Base-by-base conservation (phyloP, 2,797 vertebrate species). In the Leuciscus waleckii region DNA sequence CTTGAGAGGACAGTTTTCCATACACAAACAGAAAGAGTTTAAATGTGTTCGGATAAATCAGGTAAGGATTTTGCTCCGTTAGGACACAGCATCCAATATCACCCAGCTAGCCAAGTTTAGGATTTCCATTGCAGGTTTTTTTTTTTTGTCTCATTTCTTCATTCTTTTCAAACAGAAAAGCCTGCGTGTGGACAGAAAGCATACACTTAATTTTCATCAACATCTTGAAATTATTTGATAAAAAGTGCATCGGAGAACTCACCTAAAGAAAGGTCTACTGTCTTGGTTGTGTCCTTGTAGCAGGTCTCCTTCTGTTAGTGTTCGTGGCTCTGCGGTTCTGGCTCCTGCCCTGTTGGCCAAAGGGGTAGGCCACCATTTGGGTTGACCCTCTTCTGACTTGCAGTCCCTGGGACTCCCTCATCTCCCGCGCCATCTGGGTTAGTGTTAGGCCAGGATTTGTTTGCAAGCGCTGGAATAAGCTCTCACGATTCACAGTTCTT, bases 391-490 rank as follows among this genome's bases (percentile, higher is more conserved):
- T 92, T 86, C 93, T 94, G 80, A 92, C 92, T 89, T 96, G 91
- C 80, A 93, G 61, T 79, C 96, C 95, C 23, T 95, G 92, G 0
- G 90, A 79, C 85, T 96, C 86, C 2, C 94, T 94, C 97, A 99
- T 98, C 89, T 97, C 97, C 73, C 95, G 92, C 0, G 96, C 97
- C 94, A 99, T 97, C 89, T 99, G 97, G 0, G 92, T 90, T 81
- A 99, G 90, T 0, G 97, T 96, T 51, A 95, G 94, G 0, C 90
- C 93, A 0, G 98, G 98, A 19, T 97, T 94, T 2, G 94, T 97
- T 86, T 99, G 97, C 85, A 99, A 92, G 67, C 98, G 95, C 91
- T 99, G 97, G 90, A 99, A 99, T 85, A 99, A 95, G 86, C 97
- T 98, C 86, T 97, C 96, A 39, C 94, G 91, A 35, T 93, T 97